Evolutionary conservation across 2,797 vertebrate species (phyloP).

Genomic region (Danio aesculapii): DNA sequence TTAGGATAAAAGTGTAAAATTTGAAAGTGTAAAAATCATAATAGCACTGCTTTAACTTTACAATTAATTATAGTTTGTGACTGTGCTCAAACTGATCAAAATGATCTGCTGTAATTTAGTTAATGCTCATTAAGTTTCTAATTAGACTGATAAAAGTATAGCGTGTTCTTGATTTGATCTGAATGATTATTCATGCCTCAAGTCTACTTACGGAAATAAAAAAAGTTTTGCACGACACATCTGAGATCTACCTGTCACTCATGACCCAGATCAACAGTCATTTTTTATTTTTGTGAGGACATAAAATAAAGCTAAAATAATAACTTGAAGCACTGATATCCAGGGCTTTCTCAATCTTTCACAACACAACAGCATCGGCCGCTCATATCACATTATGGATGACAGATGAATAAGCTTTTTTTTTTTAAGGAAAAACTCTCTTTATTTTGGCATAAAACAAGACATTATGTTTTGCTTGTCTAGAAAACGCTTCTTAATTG

Average conservation of each 20-base stretch:
- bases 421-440: too few relatives aligned
- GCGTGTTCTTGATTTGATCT: constrained; percentile 3
- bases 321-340: constrained; percentile 49
- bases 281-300: background rate
- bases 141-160: background rate
- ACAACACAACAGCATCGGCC: constrained; percentile 64
- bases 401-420: too few relatives aligned
- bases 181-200: background rate
- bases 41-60: too few relatives aligned
- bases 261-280: constrained; percentile 41
- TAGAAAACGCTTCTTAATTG: too few relatives aligned
- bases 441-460: too few relatives aligned
- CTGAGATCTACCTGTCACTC: constrained; percentile 54
- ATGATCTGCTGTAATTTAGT: background rate
- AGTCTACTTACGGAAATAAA: too few relatives aligned
- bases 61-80: too few relatives aligned
- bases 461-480: too few relatives aligned
- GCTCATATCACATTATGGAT: constrained; percentile 78
- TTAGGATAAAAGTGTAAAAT: too few relatives aligned
- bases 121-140: background rate
- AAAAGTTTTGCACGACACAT: background rate
- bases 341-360: constrained; percentile 57
- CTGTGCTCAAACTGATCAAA: too few relatives aligned
- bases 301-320: constrained; percentile 60
- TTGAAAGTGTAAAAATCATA: too few relatives aligned